These are phyloP conservation scores for Seladonia tumulorum DNA, from an alignment of 2,888 invertebrate genomes.

Conservation along the genomic window DNA sequence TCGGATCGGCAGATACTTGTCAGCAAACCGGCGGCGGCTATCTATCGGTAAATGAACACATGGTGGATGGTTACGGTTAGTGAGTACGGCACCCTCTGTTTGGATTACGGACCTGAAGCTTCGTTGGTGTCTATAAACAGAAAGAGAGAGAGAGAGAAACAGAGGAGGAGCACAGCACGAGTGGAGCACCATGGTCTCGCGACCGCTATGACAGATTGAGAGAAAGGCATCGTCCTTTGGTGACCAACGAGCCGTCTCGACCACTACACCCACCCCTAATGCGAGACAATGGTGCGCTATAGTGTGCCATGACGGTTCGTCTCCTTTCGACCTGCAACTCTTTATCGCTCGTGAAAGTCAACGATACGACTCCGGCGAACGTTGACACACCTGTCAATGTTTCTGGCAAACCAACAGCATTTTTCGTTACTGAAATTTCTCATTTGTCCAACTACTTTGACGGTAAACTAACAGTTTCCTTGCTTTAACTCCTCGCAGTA, in stretches of 20 bases:
- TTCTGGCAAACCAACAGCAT: neutral
- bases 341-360: slow-evolving; percentile 60
- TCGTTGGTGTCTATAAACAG: slow-evolving; percentile 79
- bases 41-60: slow-evolving; percentile 75
- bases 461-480: neutral
- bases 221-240: slow-evolving; percentile 76
- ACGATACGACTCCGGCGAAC: slow-evolving; percentile 32
- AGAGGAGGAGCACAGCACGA: slow-evolving; percentile 12
- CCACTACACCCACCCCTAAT: slow-evolving; percentile 61
- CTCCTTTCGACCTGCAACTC: slow-evolving; percentile 41
- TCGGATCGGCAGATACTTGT: slow-evolving; percentile 46
- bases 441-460: neutral
- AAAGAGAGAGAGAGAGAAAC: slow-evolving; percentile 57
- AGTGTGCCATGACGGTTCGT: slow-evolving; percentile 55
- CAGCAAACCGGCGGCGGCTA: slow-evolving; percentile 52
- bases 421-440: neutral
- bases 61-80: slow-evolving; percentile 81
- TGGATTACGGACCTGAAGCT: slow-evolving; percentile 79
- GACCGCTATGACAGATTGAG: slow-evolving; percentile 78
- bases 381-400: slow-evolving; percentile 40
- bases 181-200: slow-evolving; percentile 64
- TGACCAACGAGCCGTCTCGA: slow-evolving; percentile 80
- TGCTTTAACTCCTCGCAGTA: too few species aligned
- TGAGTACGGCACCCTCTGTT: slow-evolving; percentile 81
- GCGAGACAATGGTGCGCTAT: slow-evolving; percentile 64